Percentiles rank a stretch among this genome's conserved stretches.
Conservation (phyloP, 2,113 vertebrate genomes). For the Uria lomvia region DNA sequence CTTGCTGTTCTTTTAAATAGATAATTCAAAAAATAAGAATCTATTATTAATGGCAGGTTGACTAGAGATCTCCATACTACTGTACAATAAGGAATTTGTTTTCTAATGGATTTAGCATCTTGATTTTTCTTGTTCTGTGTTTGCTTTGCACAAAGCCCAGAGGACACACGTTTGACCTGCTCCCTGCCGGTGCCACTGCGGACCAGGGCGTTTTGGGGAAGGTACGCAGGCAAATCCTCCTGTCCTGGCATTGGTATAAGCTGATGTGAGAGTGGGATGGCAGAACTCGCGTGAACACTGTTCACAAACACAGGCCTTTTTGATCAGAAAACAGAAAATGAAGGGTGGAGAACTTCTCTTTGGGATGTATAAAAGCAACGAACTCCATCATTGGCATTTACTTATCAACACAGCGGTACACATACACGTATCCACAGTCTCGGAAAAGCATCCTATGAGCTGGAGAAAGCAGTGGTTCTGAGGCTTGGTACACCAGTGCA, state of each 20-base stretch:
- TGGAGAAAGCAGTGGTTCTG: conserved; percentile 67
- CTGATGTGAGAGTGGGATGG: conserved; percentile 51
- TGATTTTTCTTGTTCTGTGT: conserved; percentile 37
- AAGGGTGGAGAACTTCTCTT: conserved; percentile 53
- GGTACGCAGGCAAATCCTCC: conserved; percentile 45
- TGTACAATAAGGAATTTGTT: conserved; percentile 60
- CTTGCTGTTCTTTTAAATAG: conserved; percentile 65
- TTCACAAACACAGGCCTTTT: conserved; percentile 50
- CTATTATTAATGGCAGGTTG: conserved; percentile 68
- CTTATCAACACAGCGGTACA: conserved; percentile 56
- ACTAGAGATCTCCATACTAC: conserved; percentile 67
- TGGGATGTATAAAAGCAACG: conserved; percentile 61
- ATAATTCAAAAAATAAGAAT: conserved; percentile 71
- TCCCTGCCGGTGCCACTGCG: conserved; percentile 48
- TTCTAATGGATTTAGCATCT: conserved; percentile 56
- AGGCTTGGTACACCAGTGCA: conserved; percentile 63
- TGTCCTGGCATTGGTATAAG: conserved; percentile 50
- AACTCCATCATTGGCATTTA: conserved; percentile 62
- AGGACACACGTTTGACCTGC: conserved; percentile 49
- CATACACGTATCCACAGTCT: conserved; percentile 57
- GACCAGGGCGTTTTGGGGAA: conserved; percentile 42
- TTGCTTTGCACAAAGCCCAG: conserved; percentile 64
- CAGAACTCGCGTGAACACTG: conserved; percentile 50
- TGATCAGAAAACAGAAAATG: conserved; percentile 63
- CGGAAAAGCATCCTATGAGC: conserved; percentile 56